These are phyloP conservation scores for Brachylomia viminalis DNA, from an alignment of 2,888 invertebrate species.

Conservation along the genomic window DNA sequence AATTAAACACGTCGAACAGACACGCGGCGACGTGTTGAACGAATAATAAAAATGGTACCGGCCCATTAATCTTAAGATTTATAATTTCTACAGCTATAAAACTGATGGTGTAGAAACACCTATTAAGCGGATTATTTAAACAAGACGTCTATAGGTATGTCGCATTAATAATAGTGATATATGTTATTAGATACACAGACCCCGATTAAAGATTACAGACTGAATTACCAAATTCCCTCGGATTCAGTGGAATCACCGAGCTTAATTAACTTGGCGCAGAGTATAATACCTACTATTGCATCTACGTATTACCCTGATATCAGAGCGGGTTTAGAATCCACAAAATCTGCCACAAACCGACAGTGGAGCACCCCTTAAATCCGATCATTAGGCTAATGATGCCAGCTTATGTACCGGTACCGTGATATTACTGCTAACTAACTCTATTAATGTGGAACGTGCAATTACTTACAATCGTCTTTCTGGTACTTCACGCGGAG, in stretches of 20 bases:
- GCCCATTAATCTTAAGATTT: slow-evolving; percentile 62
- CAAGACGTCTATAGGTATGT: slow-evolving; percentile 47
- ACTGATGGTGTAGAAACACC: slow-evolving; percentile 53
- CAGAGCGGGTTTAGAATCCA: slow-evolving; percentile 62
- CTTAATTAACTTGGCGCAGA: slow-evolving; percentile 57
- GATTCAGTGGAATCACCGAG: slow-evolving; percentile 46
- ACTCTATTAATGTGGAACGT: slow-evolving; percentile 79
- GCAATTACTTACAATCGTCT: slow-evolving; percentile 67
- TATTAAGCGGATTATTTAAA: slow-evolving; percentile 63
- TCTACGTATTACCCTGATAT: slow-evolving; percentile 57
- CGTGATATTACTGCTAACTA: slow-evolving; percentile 79
- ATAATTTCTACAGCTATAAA: slow-evolving; percentile 65
- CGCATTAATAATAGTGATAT: slow-evolving; percentile 59
- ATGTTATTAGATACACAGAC: slow-evolving; percentile 29
- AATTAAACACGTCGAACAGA: slow-evolving; percentile 71
- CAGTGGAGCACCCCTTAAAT: slow-evolving; percentile 71
- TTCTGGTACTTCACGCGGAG: slow-evolving; percentile 41
- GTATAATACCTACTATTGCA: slow-evolving; percentile 56
- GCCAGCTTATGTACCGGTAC: slow-evolving; percentile 79
- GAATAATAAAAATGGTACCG: slow-evolving; percentile 66
- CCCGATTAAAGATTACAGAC: slow-evolving; percentile 60
- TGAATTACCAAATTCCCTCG: slow-evolving; percentile 51
- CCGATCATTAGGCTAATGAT: slow-evolving; percentile 82
- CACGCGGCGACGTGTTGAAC: slow-evolving; percentile 69
- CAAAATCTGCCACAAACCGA: slow-evolving; percentile 64